These are phyloP conservation scores for Macrophya annulata DNA, from an alignment of 2,888 invertebrate species.

Conservation along the genomic window DNA sequence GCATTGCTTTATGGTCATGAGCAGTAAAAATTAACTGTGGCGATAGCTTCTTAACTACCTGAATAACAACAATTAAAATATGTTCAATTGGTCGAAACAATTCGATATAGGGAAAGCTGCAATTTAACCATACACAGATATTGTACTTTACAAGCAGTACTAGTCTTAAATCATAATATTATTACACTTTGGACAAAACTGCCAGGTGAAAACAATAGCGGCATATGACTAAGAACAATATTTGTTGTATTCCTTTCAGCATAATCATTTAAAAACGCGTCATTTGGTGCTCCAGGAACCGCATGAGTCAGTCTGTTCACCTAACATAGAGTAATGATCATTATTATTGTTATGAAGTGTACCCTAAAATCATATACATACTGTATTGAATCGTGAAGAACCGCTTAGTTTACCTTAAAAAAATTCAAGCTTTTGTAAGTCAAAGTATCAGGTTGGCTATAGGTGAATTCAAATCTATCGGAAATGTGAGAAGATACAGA, in stretches of 20 bases:
- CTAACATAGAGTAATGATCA: conserved; percentile 64
- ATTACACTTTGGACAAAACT: conserved; percentile 81
- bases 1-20: conserved; percentile 86
- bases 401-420: conserved; percentile 83
- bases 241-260: conserved; percentile 81
- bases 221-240: conserved; percentile 89
- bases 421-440: conserved; percentile 84
- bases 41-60: conserved; percentile 84
- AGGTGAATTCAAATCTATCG: conserved; percentile 84
- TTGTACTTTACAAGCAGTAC: conserved; percentile 76
- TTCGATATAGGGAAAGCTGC: not conserved
- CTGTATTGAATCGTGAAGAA: not conserved
- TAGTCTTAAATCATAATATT: conserved; percentile 57
- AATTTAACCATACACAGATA: not conserved
- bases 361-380: not conserved
- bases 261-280: conserved; percentile 78
- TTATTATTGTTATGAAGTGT: not conserved
- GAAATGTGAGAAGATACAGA: conserved; percentile 88
- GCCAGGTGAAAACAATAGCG: conserved; percentile 82
- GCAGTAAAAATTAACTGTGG: conserved; percentile 88
- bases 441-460: conserved; percentile 84
- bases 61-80: conserved; percentile 60
- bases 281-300: conserved; percentile 81
- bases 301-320: conserved; percentile 85
- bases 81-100: not conserved